Conservation (phyloP, 2,888 invertebrate species). For the Ganaspis brasiliensis region DNA sequence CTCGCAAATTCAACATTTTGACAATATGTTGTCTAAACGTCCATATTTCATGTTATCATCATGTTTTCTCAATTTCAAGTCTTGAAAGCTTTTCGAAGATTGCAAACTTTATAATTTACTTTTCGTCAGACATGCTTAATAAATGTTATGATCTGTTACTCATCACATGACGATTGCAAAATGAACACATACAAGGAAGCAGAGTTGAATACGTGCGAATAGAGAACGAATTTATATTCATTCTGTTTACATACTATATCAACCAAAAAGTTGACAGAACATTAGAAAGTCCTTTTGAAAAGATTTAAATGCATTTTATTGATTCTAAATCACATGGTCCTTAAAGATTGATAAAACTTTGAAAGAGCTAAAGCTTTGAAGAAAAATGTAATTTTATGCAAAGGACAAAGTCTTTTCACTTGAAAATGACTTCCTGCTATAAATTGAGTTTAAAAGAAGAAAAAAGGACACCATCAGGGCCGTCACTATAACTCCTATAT, state of each 20-base stretch:
- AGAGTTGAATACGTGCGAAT: not conserved
- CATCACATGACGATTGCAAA: slow-evolving; percentile 11
- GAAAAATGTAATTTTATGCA: slow-evolving; percentile 5
- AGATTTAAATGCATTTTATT: too few species aligned
- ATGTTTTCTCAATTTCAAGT: not conserved
- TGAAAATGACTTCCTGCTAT: slow-evolving; percentile 4
- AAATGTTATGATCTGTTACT: not conserved
- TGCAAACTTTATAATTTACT: not conserved
- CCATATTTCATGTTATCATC: not conserved
- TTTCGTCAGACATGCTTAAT: not conserved
- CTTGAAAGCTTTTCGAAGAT: not conserved
- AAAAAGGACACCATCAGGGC: slow-evolving; percentile 15
- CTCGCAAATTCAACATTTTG: slow-evolving; percentile 27
- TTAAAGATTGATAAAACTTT: not conserved
- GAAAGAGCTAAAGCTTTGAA: not conserved
- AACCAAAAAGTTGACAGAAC: too few species aligned
- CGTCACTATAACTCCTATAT: not conserved
- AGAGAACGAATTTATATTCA: not conserved
- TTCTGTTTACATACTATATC: too few species aligned
- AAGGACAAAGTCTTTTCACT: slow-evolving; percentile 11
- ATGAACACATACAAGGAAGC: slow-evolving; percentile 13
- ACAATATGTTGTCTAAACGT: slow-evolving; percentile 7
- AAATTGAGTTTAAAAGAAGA: not conserved
- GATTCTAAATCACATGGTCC: too few species aligned
- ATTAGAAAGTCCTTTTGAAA: too few species aligned